Base-by-base conservation (phyloP, 1,140 invertebrate genomes). In the Hesperophylax magnus region DNA sequence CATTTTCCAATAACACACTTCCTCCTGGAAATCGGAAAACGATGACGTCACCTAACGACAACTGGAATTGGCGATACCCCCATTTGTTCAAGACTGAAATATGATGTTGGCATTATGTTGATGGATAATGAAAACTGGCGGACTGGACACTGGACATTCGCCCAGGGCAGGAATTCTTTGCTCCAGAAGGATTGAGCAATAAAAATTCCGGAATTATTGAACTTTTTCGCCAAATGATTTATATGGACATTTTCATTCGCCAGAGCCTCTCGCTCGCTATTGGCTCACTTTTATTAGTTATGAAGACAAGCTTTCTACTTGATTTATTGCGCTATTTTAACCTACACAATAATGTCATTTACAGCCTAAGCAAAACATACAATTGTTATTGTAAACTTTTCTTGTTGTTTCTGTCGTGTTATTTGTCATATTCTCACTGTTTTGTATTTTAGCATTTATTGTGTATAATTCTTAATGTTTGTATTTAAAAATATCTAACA, bases 1-100 rank as follows among this genome's bases (percentile, higher is more conserved):
- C 78, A 80, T 82, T 82, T 80, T 80, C 78, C 81, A 75, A 82
- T 80, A 80, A 74, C 69, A 74, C 78, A 79, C 54, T 79, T 74
- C 69, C 56, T 52, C 39, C 22, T 71, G 77, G 53, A 79, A 79
- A 79, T 79, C 77, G 65, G 31, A 60, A 71, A 71, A 67, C 65
- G 65, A 79, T 60, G 77, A 79, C 77, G 67, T 71, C 52, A 72
- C 65, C 47, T 34, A 71, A 79, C 63, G 53, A 53, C 54, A 54
- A 54, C 56, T 18, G 56, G 56, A 74, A 75, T 58, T 75, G 56
- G 72, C 72, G 52, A 17, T 58, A 58, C 52, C 72, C 39, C 22
- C 39, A 20, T 71, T 71, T 71, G 67, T 71, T 24, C 34, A 17
- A 47, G 67, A 53, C 67, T 52, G 67, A 71, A 71, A 52, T 53